phyloP scores from a whole-genome alignment of 2,797 vertebrate genomes.

The Pseudomugil tenellus region DNA sequence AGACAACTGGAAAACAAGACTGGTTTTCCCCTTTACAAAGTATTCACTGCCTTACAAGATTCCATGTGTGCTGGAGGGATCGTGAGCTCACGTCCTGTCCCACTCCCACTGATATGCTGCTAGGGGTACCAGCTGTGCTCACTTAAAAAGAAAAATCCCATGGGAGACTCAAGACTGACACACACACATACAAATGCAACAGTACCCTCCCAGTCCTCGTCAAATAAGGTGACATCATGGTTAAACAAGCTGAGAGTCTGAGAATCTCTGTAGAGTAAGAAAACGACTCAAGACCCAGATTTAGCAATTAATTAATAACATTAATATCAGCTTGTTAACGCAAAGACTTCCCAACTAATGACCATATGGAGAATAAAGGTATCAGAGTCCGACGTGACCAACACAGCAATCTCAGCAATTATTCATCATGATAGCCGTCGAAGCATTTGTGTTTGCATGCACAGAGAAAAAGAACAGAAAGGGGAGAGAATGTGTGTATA shows the following conservation, averaged over 20 bases:
- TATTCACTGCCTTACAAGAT: conserved; percentile 30
- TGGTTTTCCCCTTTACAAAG: conserved; percentile 38
- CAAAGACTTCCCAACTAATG: conserved; percentile 20
- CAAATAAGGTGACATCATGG: conserved; percentile 77
- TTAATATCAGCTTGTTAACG: conserved; percentile 2
- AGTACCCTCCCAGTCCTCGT: conserved; percentile 67
- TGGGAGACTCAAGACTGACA: conserved; percentile 58
- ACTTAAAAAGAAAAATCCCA: conserved; percentile 73
- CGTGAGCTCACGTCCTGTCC: conserved; percentile 74
- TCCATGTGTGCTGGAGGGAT: conserved; percentile 18
- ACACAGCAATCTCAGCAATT: conserved; percentile 53
- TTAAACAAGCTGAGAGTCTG: conserved; percentile 73
- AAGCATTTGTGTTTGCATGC: conserved; percentile 38
- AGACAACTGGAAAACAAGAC: conserved; percentile 25
- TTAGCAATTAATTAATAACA: conserved; percentile 23
- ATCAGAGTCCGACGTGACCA: conserved; percentile 48
- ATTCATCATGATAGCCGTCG: conserved; percentile 54
- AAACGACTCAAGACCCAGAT: conserved; percentile 4
- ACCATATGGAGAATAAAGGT: conserved; percentile 59
- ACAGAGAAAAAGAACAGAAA: conserved; percentile 13
- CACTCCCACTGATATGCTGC: conserved; percentile 64
- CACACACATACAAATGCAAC: conserved; percentile 58
- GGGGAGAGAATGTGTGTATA: neutral
- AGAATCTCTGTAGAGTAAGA: conserved; percentile 8
- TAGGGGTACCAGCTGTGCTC: conserved; percentile 78